Base-by-base conservation (phyloP, 92 coral and sea anemone genomes). In the Zoanthus sansibaricus region DNA sequence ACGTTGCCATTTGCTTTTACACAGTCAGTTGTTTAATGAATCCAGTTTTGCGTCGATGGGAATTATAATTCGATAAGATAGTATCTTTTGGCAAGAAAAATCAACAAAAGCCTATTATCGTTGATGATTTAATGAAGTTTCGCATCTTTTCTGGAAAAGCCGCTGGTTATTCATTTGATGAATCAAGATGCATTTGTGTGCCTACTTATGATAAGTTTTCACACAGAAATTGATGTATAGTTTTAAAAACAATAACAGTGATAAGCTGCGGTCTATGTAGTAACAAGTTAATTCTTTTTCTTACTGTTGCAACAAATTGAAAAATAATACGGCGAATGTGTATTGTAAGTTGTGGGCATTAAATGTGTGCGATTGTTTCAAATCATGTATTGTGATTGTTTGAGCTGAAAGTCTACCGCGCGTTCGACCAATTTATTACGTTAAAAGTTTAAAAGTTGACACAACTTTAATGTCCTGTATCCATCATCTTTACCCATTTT, bases 21-120 rank as follows among this genome's bases (percentile, higher is more conserved):
- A 62, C 62, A 79, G 62, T 79, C 72, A 79, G 72, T 61, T 79
- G 84, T 79, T 79, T 79, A 79, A 75, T 51, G 62, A 75, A 79
- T 79, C 84, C 72, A 79, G 21, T 61, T 79, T 80, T 67, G 75
- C 10, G 75, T 32, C 42, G 75, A 66, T 80, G 85, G 47, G 75
- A 80, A 66, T 80, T 80, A 80, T 80, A 67, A 44, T 59, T 80
- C 85, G 47, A 80, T 67, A 80, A 66, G 85, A 80, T 80, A 52
- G 31, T 66, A 80, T 80, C 85, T 80, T 80, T 67, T 66, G 46
- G 85, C 46, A 20, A 25, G 59, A 48, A 66, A 80, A 62, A 80
- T 80, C 85, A 80, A 80, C 85, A 80, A 70, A 80, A 67, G 73
- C 61, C 85, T 80, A 80, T 80, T 80, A 80, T 6, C 47, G 46